phyloP scores from a whole-genome alignment of 2,888 invertebrate genomes.

The Pollenia amentaria region DNA sequence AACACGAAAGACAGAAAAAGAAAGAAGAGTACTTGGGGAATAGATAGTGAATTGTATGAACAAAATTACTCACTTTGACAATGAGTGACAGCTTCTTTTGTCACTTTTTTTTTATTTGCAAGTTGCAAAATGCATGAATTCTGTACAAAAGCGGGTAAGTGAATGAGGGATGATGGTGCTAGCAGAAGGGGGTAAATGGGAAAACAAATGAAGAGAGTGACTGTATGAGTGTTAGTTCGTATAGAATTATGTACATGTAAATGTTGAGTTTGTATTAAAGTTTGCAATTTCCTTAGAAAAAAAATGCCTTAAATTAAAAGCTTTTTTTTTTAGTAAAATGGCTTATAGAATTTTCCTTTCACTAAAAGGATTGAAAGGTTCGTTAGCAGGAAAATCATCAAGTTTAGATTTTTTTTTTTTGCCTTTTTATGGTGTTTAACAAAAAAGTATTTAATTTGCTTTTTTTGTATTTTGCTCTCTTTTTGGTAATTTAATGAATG shows the following conservation, averaged over 20 bases:
- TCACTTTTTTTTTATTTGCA: slow-evolving; percentile 68
- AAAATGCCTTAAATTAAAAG: slow-evolving; percentile 41
- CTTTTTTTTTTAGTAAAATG: slow-evolving; percentile 28
- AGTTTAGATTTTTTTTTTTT: slow-evolving; percentile 8
- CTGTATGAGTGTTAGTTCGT: not conserved
- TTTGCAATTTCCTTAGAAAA: slow-evolving; percentile 42
- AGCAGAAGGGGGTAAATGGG: not conserved
- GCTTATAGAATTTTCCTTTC: slow-evolving; percentile 52
- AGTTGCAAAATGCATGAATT: slow-evolving; percentile 14
- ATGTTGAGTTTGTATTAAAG: slow-evolving; percentile 49
- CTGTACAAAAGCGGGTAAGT: slow-evolving; percentile 1
- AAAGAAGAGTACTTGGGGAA: slow-evolving; percentile 22
- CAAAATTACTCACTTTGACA: slow-evolving; percentile 72
- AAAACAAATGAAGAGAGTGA: not conserved
- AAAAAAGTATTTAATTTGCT: slow-evolving; percentile 58
- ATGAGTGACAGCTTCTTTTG: slow-evolving; percentile 75
- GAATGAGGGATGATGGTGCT: not conserved
- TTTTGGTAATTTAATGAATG: slow-evolving; percentile 63
- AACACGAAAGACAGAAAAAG: not conserved
- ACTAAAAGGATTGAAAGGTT: slow-evolving; percentile 48
- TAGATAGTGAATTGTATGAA: slow-evolving; percentile 52
- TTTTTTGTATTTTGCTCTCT: not conserved
- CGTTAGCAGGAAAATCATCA: slow-evolving; percentile 48
- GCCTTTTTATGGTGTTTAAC: not conserved
- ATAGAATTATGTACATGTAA: not conserved